Evolutionary conservation across 1,140 invertebrate genomes (phyloP), one percentile per base, ranked within the genome.

Genomic region (Triops longicaudatus): DNA sequence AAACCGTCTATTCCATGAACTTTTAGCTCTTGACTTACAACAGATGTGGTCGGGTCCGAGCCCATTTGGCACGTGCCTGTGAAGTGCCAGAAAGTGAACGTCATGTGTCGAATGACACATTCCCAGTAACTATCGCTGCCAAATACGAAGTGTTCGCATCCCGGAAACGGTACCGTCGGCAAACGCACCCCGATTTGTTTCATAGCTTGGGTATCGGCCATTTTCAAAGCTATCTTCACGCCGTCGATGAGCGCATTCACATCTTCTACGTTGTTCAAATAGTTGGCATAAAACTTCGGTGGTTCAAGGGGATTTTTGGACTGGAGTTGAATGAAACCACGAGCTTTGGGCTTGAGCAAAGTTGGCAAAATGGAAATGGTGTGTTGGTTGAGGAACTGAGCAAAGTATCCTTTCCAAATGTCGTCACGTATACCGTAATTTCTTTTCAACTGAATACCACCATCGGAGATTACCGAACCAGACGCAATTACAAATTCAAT

Each of bases 91-190:
- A 95, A 91, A 2, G 93, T 95, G 90, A 93, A 92, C 0, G 92
- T 90, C 73, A 94, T 91, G 26, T 92, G 92, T 26, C 93, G 85
- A 12, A 93, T 92, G 81, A 93, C 90, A 81, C 94, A 96, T 81
- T 93, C 93, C 86, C 93, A 90, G 81, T 95, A 96, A 4, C 88
- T 87, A 79, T 95, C 92, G 1, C 89, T 89, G 17, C 88, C 89
- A 81, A 93, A 93, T 79, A 87, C 86, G 31, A 88, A 85, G 71
- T 91, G 86, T 78, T 87, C 89, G 81, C 94, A 96, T n/a, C 92
- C 92, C 0, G 92, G 92, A 79, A 94, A 83, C 6, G 91, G 90
- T 6, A 88, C 87, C 26, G 44, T 42, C 11, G 42, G 73, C 5
- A 78, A 42, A 41, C 74, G 27, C 5, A 63, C 73, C 5, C 78